Conservation (phyloP, 2,888 invertebrate species). For the Tinea pellionella region DNA sequence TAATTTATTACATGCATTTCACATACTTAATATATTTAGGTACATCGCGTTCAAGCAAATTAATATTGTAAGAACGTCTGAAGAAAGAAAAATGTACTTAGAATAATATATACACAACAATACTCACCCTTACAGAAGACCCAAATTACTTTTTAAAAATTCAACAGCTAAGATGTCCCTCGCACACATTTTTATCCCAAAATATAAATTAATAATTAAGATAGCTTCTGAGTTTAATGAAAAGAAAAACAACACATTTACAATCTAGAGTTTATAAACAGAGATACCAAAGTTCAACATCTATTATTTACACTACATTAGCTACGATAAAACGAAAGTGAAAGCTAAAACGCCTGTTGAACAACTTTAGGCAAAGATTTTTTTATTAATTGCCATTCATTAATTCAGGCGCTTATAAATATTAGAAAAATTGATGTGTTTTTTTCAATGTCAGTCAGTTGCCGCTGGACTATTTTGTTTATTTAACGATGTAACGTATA, state of each 20-base stretch:
- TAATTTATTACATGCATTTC: too few species aligned
- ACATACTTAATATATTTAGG: too few species aligned
- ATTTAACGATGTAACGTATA: conserved; percentile 22
- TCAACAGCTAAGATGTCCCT: not conserved
- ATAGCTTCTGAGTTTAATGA: not conserved
- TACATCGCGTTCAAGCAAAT: not conserved
- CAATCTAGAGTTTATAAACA: not conserved
- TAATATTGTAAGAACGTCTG: not conserved
- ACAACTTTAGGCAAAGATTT: conserved; percentile 38
- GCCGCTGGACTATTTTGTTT: not conserved
- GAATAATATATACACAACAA: not conserved
- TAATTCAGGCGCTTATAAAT: not conserved
- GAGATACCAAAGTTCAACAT: not conserved
- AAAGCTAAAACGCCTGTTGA: conserved; percentile 45
- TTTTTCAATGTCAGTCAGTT: conserved; percentile 31
- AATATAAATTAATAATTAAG: not conserved
- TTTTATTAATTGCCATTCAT: conserved; percentile 23
- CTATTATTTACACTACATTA: conserved; percentile 22
- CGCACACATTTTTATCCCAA: not conserved
- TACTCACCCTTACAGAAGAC: not conserved
- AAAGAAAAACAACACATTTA: not conserved
- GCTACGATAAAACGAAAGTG: conserved; percentile 19
- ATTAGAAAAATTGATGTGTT: conserved; percentile 13
- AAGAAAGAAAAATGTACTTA: not conserved
- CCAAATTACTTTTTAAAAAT: not conserved